A percentile compares a stretch with the other conserved stretches of the same genome.
Conservation (phyloP, 2,113 vertebrate genomes). For the Phalacrocorax aristotelis region DNA sequence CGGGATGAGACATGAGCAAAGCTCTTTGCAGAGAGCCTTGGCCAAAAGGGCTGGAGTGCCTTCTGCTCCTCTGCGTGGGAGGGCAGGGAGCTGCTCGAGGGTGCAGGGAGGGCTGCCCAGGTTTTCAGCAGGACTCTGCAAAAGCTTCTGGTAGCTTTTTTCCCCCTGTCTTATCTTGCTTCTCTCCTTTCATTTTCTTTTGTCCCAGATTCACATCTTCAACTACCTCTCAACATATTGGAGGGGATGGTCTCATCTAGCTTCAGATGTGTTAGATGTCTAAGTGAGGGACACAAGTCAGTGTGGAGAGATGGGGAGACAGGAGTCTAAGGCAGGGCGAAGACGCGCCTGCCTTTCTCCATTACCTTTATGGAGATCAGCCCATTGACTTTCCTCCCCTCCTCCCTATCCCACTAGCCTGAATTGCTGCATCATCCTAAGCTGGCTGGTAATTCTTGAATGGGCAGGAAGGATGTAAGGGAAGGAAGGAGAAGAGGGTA, state of each 20-base stretch:
- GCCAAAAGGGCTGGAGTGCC: neutral
- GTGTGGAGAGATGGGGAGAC: fast-evolving
- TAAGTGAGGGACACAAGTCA: neutral
- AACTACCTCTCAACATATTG: fast-evolving
- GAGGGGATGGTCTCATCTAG: neutral
- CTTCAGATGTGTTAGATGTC: neutral
- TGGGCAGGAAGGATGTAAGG: neutral
- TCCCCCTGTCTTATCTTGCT: neutral
- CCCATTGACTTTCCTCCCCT: neutral
- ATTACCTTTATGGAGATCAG: neutral
- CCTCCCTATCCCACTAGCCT: neutral
- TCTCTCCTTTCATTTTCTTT: neutral
- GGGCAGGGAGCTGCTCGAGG: neutral
- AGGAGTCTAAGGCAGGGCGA: neutral
- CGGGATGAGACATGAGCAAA: neutral
- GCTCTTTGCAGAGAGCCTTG: neutral
- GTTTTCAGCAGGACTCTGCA: neutral
- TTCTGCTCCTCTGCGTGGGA: neutral
- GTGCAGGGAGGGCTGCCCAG: neutral
- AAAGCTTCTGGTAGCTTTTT: neutral
- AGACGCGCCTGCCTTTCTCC: neutral
- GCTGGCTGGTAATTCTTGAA: neutral
- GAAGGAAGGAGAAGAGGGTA: neutral
- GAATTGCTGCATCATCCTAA: neutral
- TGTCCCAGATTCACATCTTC: neutral